A percentile compares a stretch with the other conserved stretches of the same genome.
phyloP scores from a whole-genome alignment of 64 coral and sea anemone species.

The Orbicella faveolata region DNA sequence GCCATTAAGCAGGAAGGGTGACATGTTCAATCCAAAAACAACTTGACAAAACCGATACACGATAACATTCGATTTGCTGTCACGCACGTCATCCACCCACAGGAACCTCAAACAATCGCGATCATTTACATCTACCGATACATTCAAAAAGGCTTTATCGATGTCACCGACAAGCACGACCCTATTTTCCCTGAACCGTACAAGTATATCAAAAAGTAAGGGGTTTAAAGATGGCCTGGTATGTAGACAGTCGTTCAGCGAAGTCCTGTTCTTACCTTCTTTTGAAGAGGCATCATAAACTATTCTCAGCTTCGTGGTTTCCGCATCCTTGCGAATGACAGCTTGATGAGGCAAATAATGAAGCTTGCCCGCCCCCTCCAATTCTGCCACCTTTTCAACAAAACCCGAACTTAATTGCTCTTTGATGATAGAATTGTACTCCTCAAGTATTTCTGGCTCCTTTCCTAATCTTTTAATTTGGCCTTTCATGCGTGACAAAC shows the following conservation, averaged over 20 bases:
- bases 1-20: constrained; percentile 57
- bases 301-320: constrained; percentile 46
- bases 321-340: constrained; percentile 33
- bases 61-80: not conserved
- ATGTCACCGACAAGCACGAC: constrained; percentile 11
- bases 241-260: constrained; percentile 30
- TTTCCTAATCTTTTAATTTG: constrained; percentile 17
- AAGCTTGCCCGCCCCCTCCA: constrained; percentile 3
- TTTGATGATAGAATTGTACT: constrained; percentile 21
- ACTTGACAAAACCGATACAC: constrained; percentile 44
- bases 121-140: not conserved
- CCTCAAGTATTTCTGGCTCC: constrained; percentile 16
- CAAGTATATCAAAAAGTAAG: constrained; percentile 24
- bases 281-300: constrained; percentile 40
- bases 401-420: constrained; percentile 16
- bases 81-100: constrained; percentile 20
- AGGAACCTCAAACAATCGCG: constrained; percentile 31
- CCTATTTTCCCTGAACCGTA: constrained; percentile 8
- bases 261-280: not conserved
- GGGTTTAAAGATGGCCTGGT: constrained; percentile 6
- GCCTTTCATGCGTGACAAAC: constrained; percentile 14
- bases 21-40: constrained; percentile 48
- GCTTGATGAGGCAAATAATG: constrained; percentile 61
- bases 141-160: not conserved
- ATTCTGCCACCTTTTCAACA: constrained; percentile 28